Evolutionary conservation across 2,797 vertebrate genomes (phyloP).

Genomic region (Etheostoma perlongum): DNA sequence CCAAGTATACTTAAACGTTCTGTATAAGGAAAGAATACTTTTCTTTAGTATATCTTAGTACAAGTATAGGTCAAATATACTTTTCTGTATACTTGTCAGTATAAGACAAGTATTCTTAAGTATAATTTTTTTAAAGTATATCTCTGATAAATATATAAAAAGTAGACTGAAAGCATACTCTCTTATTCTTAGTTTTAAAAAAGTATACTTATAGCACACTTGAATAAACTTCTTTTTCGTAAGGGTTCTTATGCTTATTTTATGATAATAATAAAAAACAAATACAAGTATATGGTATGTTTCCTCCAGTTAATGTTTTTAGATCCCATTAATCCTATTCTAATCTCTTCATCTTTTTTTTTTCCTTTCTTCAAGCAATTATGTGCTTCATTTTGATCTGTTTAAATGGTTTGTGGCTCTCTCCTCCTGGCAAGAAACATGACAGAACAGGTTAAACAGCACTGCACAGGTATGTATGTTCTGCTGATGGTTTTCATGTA

Average conservation of each 20-base stretch:
- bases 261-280: not conserved
- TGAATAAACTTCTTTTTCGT: too few relatives aligned
- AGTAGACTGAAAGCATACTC: too few relatives aligned
- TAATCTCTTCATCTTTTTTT: not conserved
- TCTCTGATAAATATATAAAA: too few relatives aligned
- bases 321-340: not conserved
- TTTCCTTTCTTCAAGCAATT: not conserved
- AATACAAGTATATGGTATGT: not conserved
- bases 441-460: conserved; percentile 51
- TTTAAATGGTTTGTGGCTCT: not conserved
- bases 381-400: conserved; percentile 4
- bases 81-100: too few relatives aligned
- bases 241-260: not conserved
- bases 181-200: too few relatives aligned
- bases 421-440: conserved; percentile 9
- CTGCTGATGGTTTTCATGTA: conserved; percentile 14
- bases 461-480: not conserved
- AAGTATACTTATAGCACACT: too few relatives aligned
- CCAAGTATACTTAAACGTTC: too few relatives aligned
- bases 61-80: too few relatives aligned
- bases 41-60: too few relatives aligned
- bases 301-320: not conserved
- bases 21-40: too few relatives aligned
- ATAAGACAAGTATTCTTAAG: too few relatives aligned
- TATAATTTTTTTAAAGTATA: too few relatives aligned